Evolutionary conservation across 2,797 vertebrate species (phyloP).

Genomic region (Lerista edwardsae): DNA sequence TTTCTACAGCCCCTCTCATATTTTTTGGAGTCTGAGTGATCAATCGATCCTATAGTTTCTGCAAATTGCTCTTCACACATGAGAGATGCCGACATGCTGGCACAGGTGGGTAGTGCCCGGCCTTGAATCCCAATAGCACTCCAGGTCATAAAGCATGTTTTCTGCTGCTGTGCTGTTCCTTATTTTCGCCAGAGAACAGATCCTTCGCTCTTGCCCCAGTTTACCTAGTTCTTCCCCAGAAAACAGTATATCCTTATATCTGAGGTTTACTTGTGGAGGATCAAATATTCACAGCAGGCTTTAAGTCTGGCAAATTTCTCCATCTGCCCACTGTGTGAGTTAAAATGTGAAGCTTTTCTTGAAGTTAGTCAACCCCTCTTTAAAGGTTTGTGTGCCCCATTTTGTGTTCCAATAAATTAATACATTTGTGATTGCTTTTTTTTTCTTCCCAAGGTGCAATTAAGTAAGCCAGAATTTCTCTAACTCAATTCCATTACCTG

Average conservation of each 20-base stretch:
- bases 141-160: conserved; percentile 7
- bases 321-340: neutral
- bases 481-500: neutral
- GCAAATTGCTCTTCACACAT: conserved; percentile 40
- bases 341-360: neutral
- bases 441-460: neutral
- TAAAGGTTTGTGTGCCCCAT: too few relatives aligned
- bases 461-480: neutral
- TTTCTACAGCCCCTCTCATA: conserved; percentile 12
- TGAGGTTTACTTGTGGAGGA: neutral
- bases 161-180: neutral
- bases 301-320: neutral
- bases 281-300: neutral
- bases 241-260: neutral
- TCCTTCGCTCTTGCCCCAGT: neutral
- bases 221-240: neutral
- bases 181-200: neutral
- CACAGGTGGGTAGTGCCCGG: neutral
- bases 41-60: conserved; percentile 28
- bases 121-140: conserved; percentile 7
- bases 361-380: neutral
- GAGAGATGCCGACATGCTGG: conserved; percentile 33
- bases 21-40: conserved; percentile 19
- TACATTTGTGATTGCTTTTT: neutral
- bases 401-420: conserved; percentile 3